A percentile compares a stretch with the other conserved stretches of the same genome.
phyloP scores from a whole-genome alignment of 2,113 vertebrate species.

The Grus americana region DNA sequence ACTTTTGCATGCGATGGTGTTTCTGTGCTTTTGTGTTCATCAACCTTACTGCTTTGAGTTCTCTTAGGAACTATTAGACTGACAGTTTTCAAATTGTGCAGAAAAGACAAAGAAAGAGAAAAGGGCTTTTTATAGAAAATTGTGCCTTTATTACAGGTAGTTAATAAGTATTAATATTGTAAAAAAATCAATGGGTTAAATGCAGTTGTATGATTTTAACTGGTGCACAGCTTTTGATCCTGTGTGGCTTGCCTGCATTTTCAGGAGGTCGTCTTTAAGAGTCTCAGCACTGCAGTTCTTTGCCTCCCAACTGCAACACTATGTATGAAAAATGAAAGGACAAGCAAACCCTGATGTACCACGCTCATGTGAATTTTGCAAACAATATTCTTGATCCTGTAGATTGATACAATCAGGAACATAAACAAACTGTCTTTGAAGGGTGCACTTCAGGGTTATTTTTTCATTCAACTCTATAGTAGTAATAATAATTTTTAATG shows the following conservation, averaged over 20 bases:
- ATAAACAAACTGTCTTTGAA: not conserved
- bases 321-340: not conserved
- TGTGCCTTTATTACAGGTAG: conserved; percentile 41
- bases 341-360: not conserved
- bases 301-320: not conserved
- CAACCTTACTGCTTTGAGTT: conserved; percentile 54
- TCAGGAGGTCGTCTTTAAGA: not conserved
- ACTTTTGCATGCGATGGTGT: conserved; percentile 61
- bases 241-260: not conserved
- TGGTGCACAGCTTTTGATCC: not conserved
- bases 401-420: not conserved
- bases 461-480: not conserved
- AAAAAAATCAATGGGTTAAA: conserved; percentile 59
- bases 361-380: not conserved
- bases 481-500: not conserved
- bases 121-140: conserved; percentile 60
- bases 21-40: conserved; percentile 63
- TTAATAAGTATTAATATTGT: conserved; percentile 32
- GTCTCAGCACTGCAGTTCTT: not conserved
- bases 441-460: not conserved
- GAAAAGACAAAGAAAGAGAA: conserved; percentile 60
- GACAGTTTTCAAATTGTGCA: conserved; percentile 56
- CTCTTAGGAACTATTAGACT: conserved; percentile 67
- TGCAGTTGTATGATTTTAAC: not conserved
- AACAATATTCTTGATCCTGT: not conserved